These are phyloP conservation scores for Fistularia tabacaria DNA, from an alignment of 2,797 vertebrate genomes.

Conservation along the genomic window DNA sequence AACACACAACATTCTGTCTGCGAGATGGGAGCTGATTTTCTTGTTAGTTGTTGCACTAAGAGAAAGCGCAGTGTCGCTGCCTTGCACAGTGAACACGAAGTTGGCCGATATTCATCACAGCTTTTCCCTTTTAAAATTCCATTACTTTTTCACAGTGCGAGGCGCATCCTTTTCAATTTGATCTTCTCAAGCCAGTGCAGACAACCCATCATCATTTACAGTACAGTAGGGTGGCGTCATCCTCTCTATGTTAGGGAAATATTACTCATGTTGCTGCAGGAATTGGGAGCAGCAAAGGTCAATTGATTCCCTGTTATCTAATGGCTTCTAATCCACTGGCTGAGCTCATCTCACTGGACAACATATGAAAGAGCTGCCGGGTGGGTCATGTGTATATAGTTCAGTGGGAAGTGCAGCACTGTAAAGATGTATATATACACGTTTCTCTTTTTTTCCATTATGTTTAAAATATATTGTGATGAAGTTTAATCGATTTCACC, in stretches of 20 bases:
- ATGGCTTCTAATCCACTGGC: conserved; percentile 15
- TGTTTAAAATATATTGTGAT: no score
- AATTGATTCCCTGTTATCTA: conserved; percentile 37
- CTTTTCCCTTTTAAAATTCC: not conserved
- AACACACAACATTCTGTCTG: no score
- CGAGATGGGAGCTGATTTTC: no score
- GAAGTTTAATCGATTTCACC: no score
- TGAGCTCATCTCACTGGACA: not conserved
- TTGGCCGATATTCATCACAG: conserved; percentile 3
- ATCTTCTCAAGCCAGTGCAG: conserved; percentile 16
- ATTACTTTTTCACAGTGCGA: conserved; percentile 5
- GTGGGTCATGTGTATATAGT: no score
- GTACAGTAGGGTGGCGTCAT: not conserved
- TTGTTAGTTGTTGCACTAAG: no score
- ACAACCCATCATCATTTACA: conserved; percentile 12
- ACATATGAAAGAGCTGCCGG: not conserved
- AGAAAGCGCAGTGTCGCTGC: no score
- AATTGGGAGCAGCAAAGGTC: conserved; percentile 37
- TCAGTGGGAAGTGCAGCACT: no score
- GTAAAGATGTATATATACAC: no score
- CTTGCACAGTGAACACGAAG: not conserved
- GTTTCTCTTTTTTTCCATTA: no score
- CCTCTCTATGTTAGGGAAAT: conserved; percentile 8
- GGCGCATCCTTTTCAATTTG: conserved; percentile 31
- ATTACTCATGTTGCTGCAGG: conserved; percentile 7